phyloP scores from a whole-genome alignment of 2,113 vertebrate species.

The Craseonycteris thonglongyai region DNA sequence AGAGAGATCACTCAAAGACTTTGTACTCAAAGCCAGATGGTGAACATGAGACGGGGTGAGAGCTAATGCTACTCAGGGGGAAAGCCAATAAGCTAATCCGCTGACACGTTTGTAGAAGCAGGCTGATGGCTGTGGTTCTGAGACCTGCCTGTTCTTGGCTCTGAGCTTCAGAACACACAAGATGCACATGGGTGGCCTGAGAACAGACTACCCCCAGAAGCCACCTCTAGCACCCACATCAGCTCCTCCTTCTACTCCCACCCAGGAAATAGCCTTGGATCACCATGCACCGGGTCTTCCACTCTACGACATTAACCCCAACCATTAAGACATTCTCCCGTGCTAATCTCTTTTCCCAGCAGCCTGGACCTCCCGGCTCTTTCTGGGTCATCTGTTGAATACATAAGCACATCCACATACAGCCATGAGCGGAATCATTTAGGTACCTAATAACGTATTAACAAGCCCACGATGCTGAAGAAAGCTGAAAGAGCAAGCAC shows the following conservation, averaged over 20 bases:
- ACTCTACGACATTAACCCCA: not conserved
- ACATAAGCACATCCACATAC: not conserved
- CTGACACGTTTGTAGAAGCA: constrained; percentile 45
- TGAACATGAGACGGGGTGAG: constrained; percentile 60
- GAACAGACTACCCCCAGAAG: not conserved
- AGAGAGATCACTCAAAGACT: constrained; percentile 60
- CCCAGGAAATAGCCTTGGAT: not conserved
- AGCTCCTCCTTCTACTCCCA: not conserved
- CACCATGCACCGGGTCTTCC: not conserved
- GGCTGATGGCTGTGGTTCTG: constrained; percentile 47
- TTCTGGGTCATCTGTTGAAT: not conserved
- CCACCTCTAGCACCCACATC: not conserved
- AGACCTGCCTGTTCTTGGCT: constrained; percentile 40
- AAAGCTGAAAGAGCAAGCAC: not conserved
- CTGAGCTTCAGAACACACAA: constrained; percentile 20
- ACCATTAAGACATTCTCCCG: not conserved
- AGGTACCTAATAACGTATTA: not conserved
- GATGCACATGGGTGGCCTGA: not conserved
- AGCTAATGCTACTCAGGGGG: constrained; percentile 67
- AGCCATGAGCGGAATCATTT: not conserved
- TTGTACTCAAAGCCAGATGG: constrained; percentile 68
- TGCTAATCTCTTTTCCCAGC: not conserved
- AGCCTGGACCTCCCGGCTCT: not conserved
- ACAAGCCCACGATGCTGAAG: not conserved
- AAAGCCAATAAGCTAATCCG: constrained; percentile 61